A percentile compares a stretch with the other conserved stretches of the same genome.
These are phyloP conservation scores for Apteryx mantelli DNA, from an alignment of 2,113 vertebrate genomes.

Conservation along the genomic window DNA sequence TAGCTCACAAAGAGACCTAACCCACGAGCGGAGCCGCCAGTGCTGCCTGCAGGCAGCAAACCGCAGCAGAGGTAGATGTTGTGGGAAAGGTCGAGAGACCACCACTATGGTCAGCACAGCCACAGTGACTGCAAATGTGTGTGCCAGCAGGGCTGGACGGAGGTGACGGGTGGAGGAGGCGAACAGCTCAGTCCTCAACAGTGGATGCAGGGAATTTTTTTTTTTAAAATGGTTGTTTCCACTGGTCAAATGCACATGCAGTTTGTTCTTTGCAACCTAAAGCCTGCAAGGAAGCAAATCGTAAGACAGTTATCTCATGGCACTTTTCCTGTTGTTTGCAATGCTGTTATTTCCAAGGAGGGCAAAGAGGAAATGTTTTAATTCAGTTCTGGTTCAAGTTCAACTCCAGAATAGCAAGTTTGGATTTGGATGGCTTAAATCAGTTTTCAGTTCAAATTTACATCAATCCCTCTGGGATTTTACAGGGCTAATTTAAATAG, in stretches of 20 bases:
- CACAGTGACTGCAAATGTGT: too few relatives aligned
- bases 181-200: background rate
- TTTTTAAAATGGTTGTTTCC: background rate
- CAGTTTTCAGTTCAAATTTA: background rate
- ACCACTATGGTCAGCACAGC: background rate
- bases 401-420: background rate
- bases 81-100: background rate
- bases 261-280: background rate
- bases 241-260: background rate
- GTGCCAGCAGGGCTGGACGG: accelerated
- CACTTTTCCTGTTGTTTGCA: background rate
- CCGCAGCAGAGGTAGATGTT: accelerated
- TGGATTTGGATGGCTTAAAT: background rate
- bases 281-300: background rate
- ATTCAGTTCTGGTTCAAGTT: background rate
- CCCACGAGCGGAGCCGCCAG: background rate
- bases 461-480: background rate
- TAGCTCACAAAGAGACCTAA: background rate
- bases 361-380: background rate
- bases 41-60: background rate
- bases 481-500: background rate
- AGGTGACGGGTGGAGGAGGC: accelerated
- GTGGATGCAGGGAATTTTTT: accelerated
- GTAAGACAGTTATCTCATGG: accelerated
- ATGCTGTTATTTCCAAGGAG: background rate